Evolutionary conservation across 2,113 vertebrate species (phyloP).

Genomic region (Suricata suricatta): DNA sequence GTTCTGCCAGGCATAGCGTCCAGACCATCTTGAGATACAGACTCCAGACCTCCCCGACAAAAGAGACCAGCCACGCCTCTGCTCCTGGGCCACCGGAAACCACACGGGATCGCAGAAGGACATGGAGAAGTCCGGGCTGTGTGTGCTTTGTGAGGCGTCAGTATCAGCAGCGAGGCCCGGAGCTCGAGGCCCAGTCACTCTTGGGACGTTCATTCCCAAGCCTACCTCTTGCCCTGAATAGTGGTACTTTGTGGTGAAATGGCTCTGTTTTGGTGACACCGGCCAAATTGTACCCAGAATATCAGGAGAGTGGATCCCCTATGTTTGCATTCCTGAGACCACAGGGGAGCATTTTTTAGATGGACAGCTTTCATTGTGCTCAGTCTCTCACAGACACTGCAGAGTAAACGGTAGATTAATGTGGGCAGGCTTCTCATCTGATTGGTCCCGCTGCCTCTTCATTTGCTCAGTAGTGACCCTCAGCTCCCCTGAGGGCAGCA

Average conservation of each 20-base stretch:
- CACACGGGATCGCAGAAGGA: fast-evolving
- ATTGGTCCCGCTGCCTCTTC: neutral
- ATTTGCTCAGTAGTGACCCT: neutral
- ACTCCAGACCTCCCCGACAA: neutral
- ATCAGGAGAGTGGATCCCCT: neutral
- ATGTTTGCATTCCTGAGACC: neutral
- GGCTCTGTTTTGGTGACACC: too few species aligned
- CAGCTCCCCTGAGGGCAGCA: neutral
- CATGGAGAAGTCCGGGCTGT: neutral
- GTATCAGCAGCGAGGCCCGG: neutral
- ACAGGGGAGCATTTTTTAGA: neutral
- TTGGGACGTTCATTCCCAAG: neutral
- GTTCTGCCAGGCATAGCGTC: neutral
- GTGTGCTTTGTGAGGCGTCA: neutral
- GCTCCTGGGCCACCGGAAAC: neutral
- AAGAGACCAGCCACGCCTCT: neutral
- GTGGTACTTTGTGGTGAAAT: neutral
- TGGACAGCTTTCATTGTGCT: neutral
- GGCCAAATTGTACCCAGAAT: neutral
- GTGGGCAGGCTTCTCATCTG: neutral
- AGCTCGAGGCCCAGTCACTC: neutral
- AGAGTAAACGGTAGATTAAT: neutral
- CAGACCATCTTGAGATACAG: neutral
- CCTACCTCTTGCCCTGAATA: neutral
- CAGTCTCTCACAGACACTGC: neutral